These are phyloP conservation scores for Aptenodytes patagonicus DNA, from an alignment of 2,113 vertebrate genomes.

Conservation along the genomic window DNA sequence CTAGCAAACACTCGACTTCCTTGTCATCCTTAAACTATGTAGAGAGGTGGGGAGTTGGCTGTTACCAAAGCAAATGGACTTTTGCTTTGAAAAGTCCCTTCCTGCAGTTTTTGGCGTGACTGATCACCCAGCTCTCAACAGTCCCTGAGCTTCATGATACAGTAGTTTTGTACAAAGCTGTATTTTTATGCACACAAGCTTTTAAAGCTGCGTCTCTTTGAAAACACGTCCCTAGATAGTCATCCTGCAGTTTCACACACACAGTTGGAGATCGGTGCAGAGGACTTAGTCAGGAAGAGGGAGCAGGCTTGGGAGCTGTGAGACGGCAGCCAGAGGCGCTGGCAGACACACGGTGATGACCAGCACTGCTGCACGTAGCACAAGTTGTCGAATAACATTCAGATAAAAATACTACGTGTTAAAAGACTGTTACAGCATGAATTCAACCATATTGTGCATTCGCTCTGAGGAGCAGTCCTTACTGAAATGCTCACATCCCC, in stretches of 20 bases:
- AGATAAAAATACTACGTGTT: background rate
- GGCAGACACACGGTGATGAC: fast-evolving
- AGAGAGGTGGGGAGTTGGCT: background rate
- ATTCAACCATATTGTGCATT: background rate
- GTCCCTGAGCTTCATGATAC: background rate
- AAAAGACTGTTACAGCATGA: background rate
- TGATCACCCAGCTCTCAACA: background rate
- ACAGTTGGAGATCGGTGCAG: background rate
- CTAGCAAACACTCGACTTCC: background rate
- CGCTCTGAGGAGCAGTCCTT: background rate
- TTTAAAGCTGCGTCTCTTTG: background rate
- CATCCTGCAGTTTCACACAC: background rate
- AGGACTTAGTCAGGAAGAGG: background rate
- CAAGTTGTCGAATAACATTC: background rate
- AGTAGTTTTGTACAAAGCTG: constrained; percentile 1
- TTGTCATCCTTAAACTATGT: constrained; percentile 12
- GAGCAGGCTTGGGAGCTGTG: background rate
- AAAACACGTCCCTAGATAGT: background rate
- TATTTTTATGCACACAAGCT: background rate
- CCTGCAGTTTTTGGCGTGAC: background rate
- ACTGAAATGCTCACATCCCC: background rate
- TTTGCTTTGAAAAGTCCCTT: constrained; percentile 13
- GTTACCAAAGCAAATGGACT: background rate
- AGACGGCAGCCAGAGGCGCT: background rate
- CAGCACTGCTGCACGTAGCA: background rate